Base-by-base conservation (phyloP, 2,113 vertebrate species). In the Vombatus ursinus region DNA sequence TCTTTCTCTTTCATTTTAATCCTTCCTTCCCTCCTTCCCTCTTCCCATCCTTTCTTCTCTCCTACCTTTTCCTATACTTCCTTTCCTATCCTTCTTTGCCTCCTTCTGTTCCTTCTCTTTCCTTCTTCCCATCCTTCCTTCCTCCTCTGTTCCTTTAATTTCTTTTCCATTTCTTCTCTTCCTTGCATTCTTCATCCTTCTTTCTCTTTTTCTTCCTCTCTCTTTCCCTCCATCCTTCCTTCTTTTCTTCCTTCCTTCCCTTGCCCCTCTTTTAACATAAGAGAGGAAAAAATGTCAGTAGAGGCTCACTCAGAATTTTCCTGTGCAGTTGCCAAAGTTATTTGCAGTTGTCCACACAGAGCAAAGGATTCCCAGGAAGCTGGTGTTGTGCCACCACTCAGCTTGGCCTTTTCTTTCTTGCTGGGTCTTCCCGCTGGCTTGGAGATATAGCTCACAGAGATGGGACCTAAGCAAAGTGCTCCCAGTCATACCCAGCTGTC, bases 381-480 rank as follows among this genome's bases (percentile, higher is more conserved):
- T 77, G 50, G 24, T 24, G 16, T 93, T 94, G n/a, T 95, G 37
- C 25, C 24, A 94, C 91, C 68, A 10, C 52, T 47, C 47, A 26
- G 11, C 37, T n/a, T 54, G 94, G 84, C 48, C 44, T 97, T 19
- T 4, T 96, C 0, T 89, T 97, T 97, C 96, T 89, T 96, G 52
- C 1, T 52, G 52, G 37, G 48, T 94, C 8, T 94, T 96, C 90
- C 95, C 96, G 91, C 0, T 44, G 89, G 89, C 57, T n/a, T 90
- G 47, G 89, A 90, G 68, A 92, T 12, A 22, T 26, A 0, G 0
- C 28, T 52, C 51, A 37, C 37, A 91, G 95, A 93, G 49, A 26
- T 3, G 6, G 90, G 37, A 28, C 90, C 92, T 0, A 0, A 25
- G 91, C 0, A 1, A 91, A 24, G 61, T 0, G 0, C n/a, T 91